Evolutionary conservation across 2,888 invertebrate species (phyloP).

Genomic region (Galeopsomyia nigrocyanea): DNA sequence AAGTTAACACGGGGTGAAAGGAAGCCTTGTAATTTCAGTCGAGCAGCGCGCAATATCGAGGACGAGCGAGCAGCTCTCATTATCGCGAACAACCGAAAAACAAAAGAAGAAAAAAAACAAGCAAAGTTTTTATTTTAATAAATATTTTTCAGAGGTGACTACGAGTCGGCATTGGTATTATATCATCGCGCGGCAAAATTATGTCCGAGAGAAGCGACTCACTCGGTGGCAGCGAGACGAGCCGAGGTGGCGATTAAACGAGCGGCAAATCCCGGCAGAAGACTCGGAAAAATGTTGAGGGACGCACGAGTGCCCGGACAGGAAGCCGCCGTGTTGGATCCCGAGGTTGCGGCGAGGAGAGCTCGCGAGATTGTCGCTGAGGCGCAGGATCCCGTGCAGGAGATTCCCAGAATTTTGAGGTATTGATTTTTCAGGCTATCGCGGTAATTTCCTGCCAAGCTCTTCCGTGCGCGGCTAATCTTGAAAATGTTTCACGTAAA

Average conservation of each 20-base stretch:
- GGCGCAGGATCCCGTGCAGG: constrained; percentile 51
- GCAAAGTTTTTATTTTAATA: no score
- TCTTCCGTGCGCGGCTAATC: no score
- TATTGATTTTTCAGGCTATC: constrained; percentile 33
- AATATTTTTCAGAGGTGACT: constrained; percentile 57
- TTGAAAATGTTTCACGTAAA: no score
- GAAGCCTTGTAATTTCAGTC: no score
- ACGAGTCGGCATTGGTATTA: constrained; percentile 61
- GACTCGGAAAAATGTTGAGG: constrained; percentile 47
- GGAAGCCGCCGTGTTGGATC: constrained; percentile 51
- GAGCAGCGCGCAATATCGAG: no score
- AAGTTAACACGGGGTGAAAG: no score
- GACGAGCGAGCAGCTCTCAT: no score
- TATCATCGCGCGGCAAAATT: constrained; percentile 60
- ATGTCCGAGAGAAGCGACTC: constrained; percentile 57
- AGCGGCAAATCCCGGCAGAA: constrained; percentile 54
- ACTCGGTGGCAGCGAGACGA: constrained; percentile 55
- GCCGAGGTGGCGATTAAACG: constrained; percentile 57
- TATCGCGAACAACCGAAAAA: no score
- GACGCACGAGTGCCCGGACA: constrained; percentile 44
- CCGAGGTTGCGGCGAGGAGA: constrained; percentile 53
- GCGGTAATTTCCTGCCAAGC: no score
- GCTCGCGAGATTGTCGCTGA: constrained; percentile 52
- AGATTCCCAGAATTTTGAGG: constrained; percentile 54
- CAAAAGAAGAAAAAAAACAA: no score